Evolutionary conservation across 2,113 vertebrate genomes (phyloP).

Genomic region (Ursus arctos): DNA sequence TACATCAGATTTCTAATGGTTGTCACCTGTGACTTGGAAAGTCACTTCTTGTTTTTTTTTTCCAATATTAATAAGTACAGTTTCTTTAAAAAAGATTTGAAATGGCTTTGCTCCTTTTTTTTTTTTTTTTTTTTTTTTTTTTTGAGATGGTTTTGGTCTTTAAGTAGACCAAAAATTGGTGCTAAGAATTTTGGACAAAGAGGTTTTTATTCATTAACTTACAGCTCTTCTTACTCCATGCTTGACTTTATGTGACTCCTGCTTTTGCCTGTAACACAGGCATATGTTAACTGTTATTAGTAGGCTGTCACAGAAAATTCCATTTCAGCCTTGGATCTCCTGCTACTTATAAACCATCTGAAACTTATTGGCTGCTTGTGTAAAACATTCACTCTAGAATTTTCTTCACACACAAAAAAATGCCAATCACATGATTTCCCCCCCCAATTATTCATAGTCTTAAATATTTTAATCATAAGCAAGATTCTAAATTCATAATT

Average conservation of each 20-base stretch:
- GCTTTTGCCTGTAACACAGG: conserved; percentile 60
- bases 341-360: conserved; percentile 83
- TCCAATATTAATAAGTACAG: not conserved
- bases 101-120: not conserved
- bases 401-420: conserved; percentile 73
- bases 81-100: conserved; percentile 48
- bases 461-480: conserved; percentile 70
- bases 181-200: conserved; percentile 21
- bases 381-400: conserved; percentile 77
- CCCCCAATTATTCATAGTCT: conserved; percentile 62
- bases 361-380: conserved; percentile 77
- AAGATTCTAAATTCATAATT: conserved; percentile 60
- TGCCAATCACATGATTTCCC: conserved; percentile 76
- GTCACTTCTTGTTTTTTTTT: conserved; percentile 20
- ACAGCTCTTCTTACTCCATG: not conserved
- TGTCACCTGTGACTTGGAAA: not conserved
- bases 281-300: conserved; percentile 74
- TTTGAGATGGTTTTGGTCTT: not conserved
- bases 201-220: conserved; percentile 59
- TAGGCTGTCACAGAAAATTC: conserved; percentile 71
- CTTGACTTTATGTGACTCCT: not conserved
- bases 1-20: not conserved
- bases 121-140: not conserved
- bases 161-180: not conserved
- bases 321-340: conserved; percentile 76